Base-by-base conservation (phyloP, 1,140 invertebrate genomes). In the Halyomorpha halys region DNA sequence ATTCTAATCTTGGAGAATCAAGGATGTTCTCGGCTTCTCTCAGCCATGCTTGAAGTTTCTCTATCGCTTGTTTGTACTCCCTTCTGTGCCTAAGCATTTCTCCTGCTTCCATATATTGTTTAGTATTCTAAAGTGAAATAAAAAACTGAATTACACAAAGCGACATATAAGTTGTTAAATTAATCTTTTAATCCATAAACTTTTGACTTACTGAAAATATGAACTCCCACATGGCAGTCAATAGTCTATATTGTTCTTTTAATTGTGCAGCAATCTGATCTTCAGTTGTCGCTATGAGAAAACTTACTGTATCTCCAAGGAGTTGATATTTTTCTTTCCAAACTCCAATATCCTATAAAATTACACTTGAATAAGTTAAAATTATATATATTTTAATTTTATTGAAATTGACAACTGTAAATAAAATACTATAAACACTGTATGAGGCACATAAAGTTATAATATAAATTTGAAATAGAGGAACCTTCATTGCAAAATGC, bases 321-420 rank as follows among this genome's bases (percentile, higher is more conserved):
- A 86, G 75, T 71, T 90, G 83, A 69, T 91, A 86, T 72, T 87
- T 91, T 69, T 96, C 90, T 73, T 91, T 89, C 89, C 91, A 94
- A 2, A 90, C 79, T 49, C 84, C 86, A 21, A 97, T 83, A 70
- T 96, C 91, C 75, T 92, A 45, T 4, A 44, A 39, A 39, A 13
- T 8, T 4, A 30, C 27, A 30, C 8, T 30, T 3, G 8, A 30
- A 30, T 30, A 30, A 30, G 27, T 30, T 30, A 30, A 30, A 30
- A 30, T 30, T 30, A 30, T 30, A 30, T 30, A 30, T 30, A 30
- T 30, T 4, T 30, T 30, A 30, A 30, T 30, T 30, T 30, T 4
- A 30, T 30, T n/a, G n/a, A n/a, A n/a, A n/a, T n/a, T n/a, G n/a
- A n/a, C n/a, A n/a, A n/a, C n/a, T n/a, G n/a, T n/a, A n/a, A 30